Conservation (phyloP, 2,888 invertebrate genomes). For the Megalurothrips usitatus region DNA sequence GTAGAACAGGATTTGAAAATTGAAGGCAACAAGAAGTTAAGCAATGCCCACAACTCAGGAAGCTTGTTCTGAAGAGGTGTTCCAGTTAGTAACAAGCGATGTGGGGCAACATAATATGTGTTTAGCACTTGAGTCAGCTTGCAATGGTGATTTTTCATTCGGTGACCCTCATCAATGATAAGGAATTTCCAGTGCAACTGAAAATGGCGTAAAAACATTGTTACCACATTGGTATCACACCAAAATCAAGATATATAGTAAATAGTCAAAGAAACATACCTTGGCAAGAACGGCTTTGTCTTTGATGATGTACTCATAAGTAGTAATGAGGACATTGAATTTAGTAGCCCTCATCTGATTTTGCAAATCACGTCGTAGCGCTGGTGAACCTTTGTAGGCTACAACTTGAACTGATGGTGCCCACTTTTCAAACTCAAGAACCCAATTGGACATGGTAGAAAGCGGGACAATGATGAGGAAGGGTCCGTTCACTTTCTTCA, state of each 20-base stretch:
- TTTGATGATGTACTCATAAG: conserved; percentile 62
- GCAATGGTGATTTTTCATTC: conserved; percentile 66
- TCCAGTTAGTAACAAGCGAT: conserved; percentile 57
- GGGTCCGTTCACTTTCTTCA: conserved; percentile 58
- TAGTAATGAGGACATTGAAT: conserved; percentile 60
- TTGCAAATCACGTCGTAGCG: conserved; percentile 44
- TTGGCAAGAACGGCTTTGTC: conserved; percentile 59
- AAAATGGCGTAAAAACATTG: not conserved
- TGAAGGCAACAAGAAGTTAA: conserved; percentile 60
- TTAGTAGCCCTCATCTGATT: conserved; percentile 48
- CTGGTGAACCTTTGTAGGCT: conserved; percentile 51
- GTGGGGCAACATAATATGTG: conserved; percentile 56
- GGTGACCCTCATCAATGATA: conserved; percentile 64
- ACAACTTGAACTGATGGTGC: conserved; percentile 53
- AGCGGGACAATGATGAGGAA: conserved; percentile 61
- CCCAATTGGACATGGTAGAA: conserved; percentile 61
- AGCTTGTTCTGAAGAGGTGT: conserved; percentile 58
- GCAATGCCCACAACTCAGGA: conserved; percentile 60
- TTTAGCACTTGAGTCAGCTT: conserved; percentile 59
- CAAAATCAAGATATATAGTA: not conserved
- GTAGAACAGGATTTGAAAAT: conserved; percentile 61
- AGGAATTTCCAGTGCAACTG: conserved; percentile 61
- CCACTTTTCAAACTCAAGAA: conserved; percentile 60
- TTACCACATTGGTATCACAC: not conserved
- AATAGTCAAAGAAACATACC: conserved; percentile 41